phyloP scores from a whole-genome alignment of 2,888 invertebrate genomes.

The Aleiodes testaceus region DNA sequence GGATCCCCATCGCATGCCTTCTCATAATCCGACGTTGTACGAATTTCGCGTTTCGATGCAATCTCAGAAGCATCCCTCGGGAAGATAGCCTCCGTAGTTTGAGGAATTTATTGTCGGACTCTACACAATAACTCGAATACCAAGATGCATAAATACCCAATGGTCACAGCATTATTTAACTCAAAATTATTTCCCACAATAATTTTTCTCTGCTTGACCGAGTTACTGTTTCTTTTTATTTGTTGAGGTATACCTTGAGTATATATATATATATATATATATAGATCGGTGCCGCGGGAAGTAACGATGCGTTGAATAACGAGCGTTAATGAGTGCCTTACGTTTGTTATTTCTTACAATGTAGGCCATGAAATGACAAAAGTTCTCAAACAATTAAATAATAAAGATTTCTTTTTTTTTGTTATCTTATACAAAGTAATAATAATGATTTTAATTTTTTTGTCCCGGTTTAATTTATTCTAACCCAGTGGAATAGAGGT shows the following conservation, averaged over 20 bases:
- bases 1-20: slow-evolving; percentile 62
- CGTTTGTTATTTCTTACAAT: slow-evolving; percentile 45
- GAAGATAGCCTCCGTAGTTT: slow-evolving; percentile 31
- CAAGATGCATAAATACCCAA: slow-evolving; percentile 9
- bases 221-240: slow-evolving; percentile 3
- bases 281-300: slow-evolving; percentile 47
- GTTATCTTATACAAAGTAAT: not conserved
- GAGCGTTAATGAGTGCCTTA: slow-evolving; percentile 64
- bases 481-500: not conserved
- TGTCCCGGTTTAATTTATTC: not conserved
- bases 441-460: not conserved
- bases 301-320: slow-evolving; percentile 67
- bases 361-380: slow-evolving; percentile 33
- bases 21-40: slow-evolving; percentile 67
- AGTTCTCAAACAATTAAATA: slow-evolving; percentile 36
- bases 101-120: slow-evolving; percentile 46
- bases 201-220: slow-evolving; percentile 37
- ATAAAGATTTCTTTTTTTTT: slow-evolving; percentile 1
- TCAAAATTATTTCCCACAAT: slow-evolving; percentile 31
- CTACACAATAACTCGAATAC: slow-evolving; percentile 32
- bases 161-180: slow-evolving; percentile 10
- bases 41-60: slow-evolving; percentile 60
- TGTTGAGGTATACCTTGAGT: slow-evolving; percentile 12
- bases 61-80: slow-evolving; percentile 49
- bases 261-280: slow-evolving; percentile 32